These are phyloP conservation scores for Amblyraja radiata DNA, from an alignment of 2,797 vertebrate species.

Conservation along the genomic window DNA sequence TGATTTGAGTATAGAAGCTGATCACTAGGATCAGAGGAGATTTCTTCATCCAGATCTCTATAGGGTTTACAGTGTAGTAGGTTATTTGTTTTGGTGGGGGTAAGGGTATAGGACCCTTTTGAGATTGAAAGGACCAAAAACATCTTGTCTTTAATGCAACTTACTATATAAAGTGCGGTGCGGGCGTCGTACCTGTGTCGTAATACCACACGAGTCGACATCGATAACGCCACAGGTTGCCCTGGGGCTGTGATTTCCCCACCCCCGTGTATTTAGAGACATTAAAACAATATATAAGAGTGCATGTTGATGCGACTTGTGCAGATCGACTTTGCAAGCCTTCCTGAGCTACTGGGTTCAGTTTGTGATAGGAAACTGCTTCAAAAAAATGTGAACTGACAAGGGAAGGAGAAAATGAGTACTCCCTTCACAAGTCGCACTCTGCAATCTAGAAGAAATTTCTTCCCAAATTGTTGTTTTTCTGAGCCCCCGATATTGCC, in stretches of 20 bases:
- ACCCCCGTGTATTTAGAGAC: background rate
- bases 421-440: background rate
- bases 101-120: slow-evolving; percentile 15
- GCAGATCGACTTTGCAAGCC: background rate
- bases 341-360: background rate
- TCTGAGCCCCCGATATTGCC: slow-evolving; percentile 24
- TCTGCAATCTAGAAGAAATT: background rate
- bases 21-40: slow-evolving; percentile 32
- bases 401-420: background rate
- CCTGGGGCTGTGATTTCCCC: slow-evolving; percentile 1
- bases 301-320: background rate
- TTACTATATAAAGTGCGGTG: background rate
- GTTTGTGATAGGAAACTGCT: slow-evolving; percentile 1
- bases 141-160: slow-evolving; percentile 35
- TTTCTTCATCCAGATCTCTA: slow-evolving; percentile 17
- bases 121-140: slow-evolving; percentile 36
- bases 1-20: background rate
- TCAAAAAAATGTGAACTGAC: slow-evolving; percentile 13
- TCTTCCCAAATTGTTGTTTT: background rate
- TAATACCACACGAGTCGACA: background rate
- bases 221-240: background rate
- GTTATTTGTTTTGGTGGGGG: slow-evolving; percentile 32
- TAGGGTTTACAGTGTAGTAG: slow-evolving; percentile 32
- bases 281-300: background rate
- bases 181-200: background rate